Conservation (phyloP, 2,113 vertebrate genomes). For the Aepyceros melampus region DNA sequence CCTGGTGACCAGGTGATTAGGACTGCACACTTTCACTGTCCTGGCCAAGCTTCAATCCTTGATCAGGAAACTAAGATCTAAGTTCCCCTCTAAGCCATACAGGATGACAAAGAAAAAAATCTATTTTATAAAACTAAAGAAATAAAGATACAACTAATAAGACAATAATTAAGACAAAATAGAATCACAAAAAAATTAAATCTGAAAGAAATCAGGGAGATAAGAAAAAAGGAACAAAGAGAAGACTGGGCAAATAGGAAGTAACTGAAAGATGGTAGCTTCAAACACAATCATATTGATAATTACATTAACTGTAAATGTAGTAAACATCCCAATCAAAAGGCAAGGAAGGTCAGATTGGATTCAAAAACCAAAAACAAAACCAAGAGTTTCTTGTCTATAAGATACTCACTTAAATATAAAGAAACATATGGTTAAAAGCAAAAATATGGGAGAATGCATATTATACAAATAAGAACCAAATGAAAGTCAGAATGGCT, state of each 20-base stretch:
- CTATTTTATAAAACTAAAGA: not conserved
- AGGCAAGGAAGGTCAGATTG: not conserved
- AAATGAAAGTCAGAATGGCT: not conserved
- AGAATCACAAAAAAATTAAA: not conserved
- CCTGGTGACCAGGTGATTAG: not conserved
- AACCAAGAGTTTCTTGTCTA: not conserved
- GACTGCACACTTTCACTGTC: not conserved
- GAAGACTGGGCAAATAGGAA: not conserved
- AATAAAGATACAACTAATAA: not conserved
- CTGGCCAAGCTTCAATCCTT: not conserved
- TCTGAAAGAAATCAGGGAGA: not conserved
- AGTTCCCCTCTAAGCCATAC: not conserved
- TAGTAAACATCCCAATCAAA: not conserved
- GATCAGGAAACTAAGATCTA: not conserved
- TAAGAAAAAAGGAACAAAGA: not conserved
- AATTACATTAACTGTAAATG: not conserved
- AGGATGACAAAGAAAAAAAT: not conserved
- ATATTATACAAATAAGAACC: not conserved
- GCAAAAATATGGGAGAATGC: not conserved
- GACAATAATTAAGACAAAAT: not conserved
- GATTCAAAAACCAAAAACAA: not conserved
- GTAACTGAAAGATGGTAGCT: not conserved
- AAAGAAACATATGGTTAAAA: not conserved
- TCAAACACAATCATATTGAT: not conserved
- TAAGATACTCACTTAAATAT: not conserved